These are phyloP conservation scores for Capitella teleta DNA, from an alignment of 1,140 invertebrate species.

Conservation along the genomic window DNA sequence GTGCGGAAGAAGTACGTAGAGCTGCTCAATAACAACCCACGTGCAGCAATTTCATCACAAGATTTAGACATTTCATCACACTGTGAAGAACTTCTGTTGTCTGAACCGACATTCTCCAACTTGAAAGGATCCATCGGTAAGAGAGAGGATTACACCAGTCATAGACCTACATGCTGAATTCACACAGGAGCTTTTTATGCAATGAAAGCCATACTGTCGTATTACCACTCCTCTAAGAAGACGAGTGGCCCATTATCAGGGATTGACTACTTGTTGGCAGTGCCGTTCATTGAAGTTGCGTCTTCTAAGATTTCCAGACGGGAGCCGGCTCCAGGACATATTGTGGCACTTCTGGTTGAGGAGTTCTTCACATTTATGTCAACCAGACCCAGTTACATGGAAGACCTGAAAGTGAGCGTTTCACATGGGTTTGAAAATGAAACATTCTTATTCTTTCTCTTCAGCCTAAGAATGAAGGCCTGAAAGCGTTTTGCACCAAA, in stretches of 20 bases:
- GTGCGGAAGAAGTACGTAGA: slow-evolving; percentile 29
- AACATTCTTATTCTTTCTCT: too few relatives aligned
- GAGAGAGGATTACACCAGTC: too few relatives aligned
- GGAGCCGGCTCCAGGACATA: slow-evolving; percentile 29
- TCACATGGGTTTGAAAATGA: too few relatives aligned
- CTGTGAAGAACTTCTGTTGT: slow-evolving; percentile 28
- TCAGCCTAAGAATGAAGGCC: background rate
- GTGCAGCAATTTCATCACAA: slow-evolving; percentile 29
- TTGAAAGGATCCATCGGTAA: slow-evolving; percentile 31
- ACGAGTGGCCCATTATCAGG: slow-evolving; percentile 23
- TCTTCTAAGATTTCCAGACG: slow-evolving; percentile 26
- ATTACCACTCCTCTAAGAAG: slow-evolving; percentile 26
- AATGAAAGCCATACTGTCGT: slow-evolving; percentile 38
- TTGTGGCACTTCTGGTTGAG: slow-evolving; percentile 34
- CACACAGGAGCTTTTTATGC: slow-evolving; percentile 37
- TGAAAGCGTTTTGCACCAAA: background rate
- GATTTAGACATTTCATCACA: slow-evolving; percentile 35
- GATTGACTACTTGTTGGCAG: slow-evolving; percentile 29
- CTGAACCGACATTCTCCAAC: slow-evolving; percentile 27
- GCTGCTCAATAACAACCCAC: slow-evolving; percentile 24
- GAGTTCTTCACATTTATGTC: slow-evolving; percentile 32
- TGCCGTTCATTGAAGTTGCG: slow-evolving; percentile 29
- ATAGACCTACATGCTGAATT: too few relatives aligned
- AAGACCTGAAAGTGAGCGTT: too few relatives aligned
- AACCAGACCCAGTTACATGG: slow-evolving; percentile 27